Evolutionary conservation across 30 jellyfish, hydroid and myxozoan species (phyloP).

Genomic region (Mastigias papua): DNA sequence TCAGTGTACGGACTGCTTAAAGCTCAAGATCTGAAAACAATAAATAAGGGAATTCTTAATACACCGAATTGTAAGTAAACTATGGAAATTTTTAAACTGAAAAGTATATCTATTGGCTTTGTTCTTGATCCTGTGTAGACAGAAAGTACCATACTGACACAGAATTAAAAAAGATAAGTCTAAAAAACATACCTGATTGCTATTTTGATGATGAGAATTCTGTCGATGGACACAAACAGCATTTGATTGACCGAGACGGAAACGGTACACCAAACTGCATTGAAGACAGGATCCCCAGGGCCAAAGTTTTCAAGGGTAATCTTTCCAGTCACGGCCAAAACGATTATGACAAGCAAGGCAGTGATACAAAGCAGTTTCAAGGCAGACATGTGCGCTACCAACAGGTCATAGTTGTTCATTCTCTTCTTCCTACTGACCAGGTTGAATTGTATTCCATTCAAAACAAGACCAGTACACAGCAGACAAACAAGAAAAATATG

Average conservation of each 20-base stretch:
- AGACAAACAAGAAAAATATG: not conserved
- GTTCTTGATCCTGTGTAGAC: too few relatives aligned
- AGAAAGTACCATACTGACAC: not conserved
- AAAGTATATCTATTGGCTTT: too few relatives aligned
- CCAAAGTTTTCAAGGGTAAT: not conserved
- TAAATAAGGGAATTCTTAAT: too few relatives aligned
- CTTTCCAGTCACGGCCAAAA: not conserved
- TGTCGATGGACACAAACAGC: constrained; percentile 44
- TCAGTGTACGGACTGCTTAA: too few relatives aligned
- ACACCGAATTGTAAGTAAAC: too few relatives aligned
- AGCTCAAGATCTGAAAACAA: too few relatives aligned
- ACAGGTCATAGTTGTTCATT: constrained; percentile 14
- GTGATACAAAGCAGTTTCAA: not conserved
- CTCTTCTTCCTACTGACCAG: not conserved
- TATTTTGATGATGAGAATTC: constrained; percentile 35
- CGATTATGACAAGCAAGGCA: not conserved
- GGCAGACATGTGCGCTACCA: constrained; percentile 3
- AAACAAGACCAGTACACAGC: constrained; percentile 1
- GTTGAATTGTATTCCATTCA: constrained; percentile 5
- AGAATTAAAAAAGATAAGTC: not conserved
- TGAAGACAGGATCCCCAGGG: not conserved
- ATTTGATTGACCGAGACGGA: constrained; percentile 36
- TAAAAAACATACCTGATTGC: constrained; percentile 13
- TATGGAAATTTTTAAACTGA: too few relatives aligned
- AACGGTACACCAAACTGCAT: not conserved